These are phyloP conservation scores for Lissonota sp. DNA, from an alignment of 2,888 invertebrate genomes.

Conservation along the genomic window DNA sequence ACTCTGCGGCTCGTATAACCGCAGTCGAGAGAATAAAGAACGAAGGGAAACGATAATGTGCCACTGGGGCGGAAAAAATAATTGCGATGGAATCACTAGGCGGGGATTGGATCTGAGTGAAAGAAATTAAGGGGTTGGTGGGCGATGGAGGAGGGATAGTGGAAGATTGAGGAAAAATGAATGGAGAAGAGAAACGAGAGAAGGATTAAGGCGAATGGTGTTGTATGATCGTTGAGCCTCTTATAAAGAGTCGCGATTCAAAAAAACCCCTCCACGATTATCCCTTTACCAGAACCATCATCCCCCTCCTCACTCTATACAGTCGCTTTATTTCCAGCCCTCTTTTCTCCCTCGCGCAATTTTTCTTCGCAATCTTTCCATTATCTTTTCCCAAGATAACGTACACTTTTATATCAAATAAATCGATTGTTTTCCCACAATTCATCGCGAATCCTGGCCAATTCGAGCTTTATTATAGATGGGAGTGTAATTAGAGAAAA, in stretches of 20 bases:
- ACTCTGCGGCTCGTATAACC: constrained; percentile 1
- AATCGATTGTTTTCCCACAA: too few species aligned
- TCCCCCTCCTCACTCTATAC: background rate
- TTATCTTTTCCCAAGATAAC: too few species aligned
- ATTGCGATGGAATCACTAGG: constrained; percentile 25
- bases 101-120: background rate
- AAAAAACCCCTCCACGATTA: constrained; percentile 6
- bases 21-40: constrained; percentile 36
- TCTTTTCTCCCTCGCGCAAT: background rate
- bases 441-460: too few species aligned
- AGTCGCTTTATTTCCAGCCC: background rate
- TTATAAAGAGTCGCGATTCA: constrained; percentile 29
- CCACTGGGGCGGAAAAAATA: constrained; percentile 37
- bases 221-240: constrained; percentile 36
- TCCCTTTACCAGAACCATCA: constrained; percentile 6
- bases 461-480: too few species aligned
- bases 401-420: too few species aligned
- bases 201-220: background rate
- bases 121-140: constrained; percentile 32
- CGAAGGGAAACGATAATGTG: constrained; percentile 45
- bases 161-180: background rate
- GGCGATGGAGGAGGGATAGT: background rate
- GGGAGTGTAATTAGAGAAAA: too few species aligned
- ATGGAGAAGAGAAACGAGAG: too few species aligned
- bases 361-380: too few species aligned